Percentiles rank a stretch among this genome's conserved stretches.
Conservation (phyloP, 2,888 invertebrate genomes). For the Opisthograptis luteolata region DNA sequence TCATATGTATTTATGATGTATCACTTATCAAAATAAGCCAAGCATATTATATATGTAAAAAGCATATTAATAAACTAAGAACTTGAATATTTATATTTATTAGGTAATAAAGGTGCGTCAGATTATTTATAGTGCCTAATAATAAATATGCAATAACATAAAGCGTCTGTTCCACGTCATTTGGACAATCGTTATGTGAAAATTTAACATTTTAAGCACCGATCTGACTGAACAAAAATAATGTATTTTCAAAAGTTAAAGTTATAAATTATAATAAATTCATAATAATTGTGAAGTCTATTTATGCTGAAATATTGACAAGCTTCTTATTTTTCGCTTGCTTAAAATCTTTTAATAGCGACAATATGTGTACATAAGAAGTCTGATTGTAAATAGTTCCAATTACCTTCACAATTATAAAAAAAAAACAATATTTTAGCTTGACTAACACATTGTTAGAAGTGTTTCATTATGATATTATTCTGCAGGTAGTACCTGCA, state of each 20-base stretch:
- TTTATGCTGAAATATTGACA: too few relatives aligned
- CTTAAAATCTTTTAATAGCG: too few relatives aligned
- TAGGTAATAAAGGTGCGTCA: not conserved
- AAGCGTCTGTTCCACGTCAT: too few relatives aligned
- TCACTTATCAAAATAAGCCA: constrained; percentile 3
- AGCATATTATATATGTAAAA: not conserved
- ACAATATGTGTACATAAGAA: too few relatives aligned
- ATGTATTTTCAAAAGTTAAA: constrained; percentile 2
- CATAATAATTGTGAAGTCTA: too few relatives aligned
- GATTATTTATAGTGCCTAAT: too few relatives aligned
- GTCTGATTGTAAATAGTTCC: constrained; percentile 74
- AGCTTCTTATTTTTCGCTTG: too few relatives aligned
- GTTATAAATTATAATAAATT: not conserved
- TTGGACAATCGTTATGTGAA: too few relatives aligned
- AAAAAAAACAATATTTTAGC: constrained; percentile 23
- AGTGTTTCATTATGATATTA: constrained; percentile 41
- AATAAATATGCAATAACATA: too few relatives aligned
- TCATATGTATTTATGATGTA: not conserved
- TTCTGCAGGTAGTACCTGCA: constrained; percentile 7
- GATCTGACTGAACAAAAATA: too few relatives aligned
- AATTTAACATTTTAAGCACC: too few relatives aligned
- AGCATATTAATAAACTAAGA: not conserved
- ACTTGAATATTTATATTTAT: not conserved
- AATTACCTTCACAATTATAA: constrained; percentile 63
- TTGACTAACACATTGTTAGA: constrained; percentile 21